Evolutionary conservation across 2,888 invertebrate species (phyloP).

Genomic region (Morpho deidamia): DNA sequence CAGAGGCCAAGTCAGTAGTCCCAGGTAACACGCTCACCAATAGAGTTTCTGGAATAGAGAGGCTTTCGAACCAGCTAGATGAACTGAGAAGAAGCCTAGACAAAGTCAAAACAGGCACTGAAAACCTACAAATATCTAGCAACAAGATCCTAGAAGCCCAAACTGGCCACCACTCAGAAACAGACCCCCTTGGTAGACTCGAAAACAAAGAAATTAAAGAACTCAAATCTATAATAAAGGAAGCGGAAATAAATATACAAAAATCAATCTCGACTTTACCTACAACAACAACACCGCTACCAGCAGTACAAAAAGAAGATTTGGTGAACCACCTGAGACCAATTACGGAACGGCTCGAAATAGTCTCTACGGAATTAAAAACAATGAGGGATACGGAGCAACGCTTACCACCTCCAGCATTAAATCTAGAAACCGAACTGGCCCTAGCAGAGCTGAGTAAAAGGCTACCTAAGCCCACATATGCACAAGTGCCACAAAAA

Average conservation of each 20-base stretch:
- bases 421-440: not conserved
- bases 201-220: too few species aligned
- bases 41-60: too few species aligned
- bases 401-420: too few species aligned
- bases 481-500: not conserved
- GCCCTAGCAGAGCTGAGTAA: not conserved
- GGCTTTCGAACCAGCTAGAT: not conserved
- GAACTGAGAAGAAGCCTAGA: not conserved
- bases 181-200: not conserved
- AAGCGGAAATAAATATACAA: too few species aligned
- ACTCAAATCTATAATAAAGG: too few species aligned
- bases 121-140: too few species aligned
- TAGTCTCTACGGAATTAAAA: not conserved
- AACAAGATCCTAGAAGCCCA: too few species aligned
- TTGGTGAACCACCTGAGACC: not conserved
- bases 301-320: not conserved
- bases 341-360: not conserved
- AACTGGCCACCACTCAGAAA: not conserved
- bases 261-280: too few species aligned
- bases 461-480: not conserved
- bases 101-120: not conserved
- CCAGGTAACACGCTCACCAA: too few species aligned
- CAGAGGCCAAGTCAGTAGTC: not conserved
- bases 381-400: not conserved
- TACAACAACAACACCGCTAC: too few species aligned